Conservation (phyloP, 2,113 vertebrate species). For the Rana temporaria region DNA sequence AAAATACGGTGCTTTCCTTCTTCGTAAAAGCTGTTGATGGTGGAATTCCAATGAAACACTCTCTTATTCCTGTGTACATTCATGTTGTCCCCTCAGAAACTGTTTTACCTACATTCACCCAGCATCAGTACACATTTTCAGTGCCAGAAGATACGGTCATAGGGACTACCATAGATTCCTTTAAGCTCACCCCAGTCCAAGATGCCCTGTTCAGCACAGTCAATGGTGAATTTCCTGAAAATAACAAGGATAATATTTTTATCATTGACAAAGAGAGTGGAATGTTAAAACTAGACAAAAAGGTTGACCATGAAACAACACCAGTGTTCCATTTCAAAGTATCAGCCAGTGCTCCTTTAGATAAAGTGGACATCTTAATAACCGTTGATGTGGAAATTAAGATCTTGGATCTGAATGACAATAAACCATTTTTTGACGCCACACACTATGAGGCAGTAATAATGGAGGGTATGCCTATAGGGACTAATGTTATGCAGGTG, state of each 20-base stretch:
- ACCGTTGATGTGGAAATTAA: constrained; percentile 88
- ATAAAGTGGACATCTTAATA: constrained; percentile 84
- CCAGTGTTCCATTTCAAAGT: constrained; percentile 88
- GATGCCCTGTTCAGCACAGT: constrained; percentile 78
- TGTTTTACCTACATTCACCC: constrained; percentile 84
- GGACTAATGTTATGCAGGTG: constrained; percentile 89
- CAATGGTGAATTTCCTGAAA: constrained; percentile 84
- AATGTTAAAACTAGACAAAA: constrained; percentile 89
- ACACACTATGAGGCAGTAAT: constrained; percentile 83
- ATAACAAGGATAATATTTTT: constrained; percentile 87
- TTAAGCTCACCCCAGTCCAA: constrained; percentile 78
- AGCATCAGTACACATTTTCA: constrained; percentile 88
- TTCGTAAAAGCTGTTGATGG: constrained; percentile 96
- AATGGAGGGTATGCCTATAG: constrained; percentile 90
- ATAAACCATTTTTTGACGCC: constrained; percentile 89
- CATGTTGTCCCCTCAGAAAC: constrained; percentile 88
- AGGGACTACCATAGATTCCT: constrained; percentile 83
- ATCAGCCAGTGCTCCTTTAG: constrained; percentile 80
- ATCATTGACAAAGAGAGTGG: constrained; percentile 89
- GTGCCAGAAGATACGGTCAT: constrained; percentile 86
- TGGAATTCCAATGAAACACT: constrained; percentile 86
- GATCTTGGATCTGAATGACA: constrained; percentile 92
- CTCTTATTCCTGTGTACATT: constrained; percentile 92
- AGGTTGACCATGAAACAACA: constrained; percentile 85
- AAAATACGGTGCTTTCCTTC: constrained; percentile 90